Percentiles rank a stretch among this genome's conserved stretches.
Evolutionary conservation across 2,888 invertebrate genomes (phyloP).

Genomic region (Pandemis corylana): DNA sequence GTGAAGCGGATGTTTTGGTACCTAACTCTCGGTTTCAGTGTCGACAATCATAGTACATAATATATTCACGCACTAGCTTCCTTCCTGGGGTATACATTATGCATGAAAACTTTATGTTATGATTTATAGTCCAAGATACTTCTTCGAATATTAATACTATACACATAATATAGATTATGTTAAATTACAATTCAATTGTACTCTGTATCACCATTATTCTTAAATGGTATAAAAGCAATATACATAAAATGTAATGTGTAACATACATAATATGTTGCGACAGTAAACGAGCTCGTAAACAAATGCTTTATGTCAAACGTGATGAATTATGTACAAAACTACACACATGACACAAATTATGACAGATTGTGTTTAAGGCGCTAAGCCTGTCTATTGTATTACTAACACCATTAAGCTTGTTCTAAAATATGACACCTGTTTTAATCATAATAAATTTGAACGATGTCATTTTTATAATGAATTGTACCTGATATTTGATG

Average conservation of each 20-base stretch:
- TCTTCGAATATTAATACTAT: too few relatives aligned
- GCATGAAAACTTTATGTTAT: not conserved
- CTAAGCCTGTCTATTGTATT: slow-evolving; percentile 15
- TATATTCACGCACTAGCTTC: not conserved
- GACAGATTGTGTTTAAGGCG: slow-evolving; percentile 29
- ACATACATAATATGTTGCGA: slow-evolving; percentile 4
- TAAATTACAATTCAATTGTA: not conserved
- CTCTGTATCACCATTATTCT: not conserved
- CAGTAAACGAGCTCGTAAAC: slow-evolving; percentile 28
- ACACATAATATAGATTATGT: not conserved
- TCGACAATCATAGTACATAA: not conserved
- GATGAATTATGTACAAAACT: slow-evolving; percentile 21
- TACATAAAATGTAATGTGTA: not conserved
- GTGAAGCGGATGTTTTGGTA: not conserved
- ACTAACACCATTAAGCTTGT: not conserved
- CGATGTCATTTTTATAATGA: not conserved
- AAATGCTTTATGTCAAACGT: slow-evolving; percentile 29
- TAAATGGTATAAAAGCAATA: slow-evolving; percentile 7
- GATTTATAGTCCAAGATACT: too few relatives aligned
- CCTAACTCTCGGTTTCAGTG: not conserved
- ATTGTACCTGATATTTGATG: not conserved
- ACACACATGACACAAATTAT: slow-evolving; percentile 33
- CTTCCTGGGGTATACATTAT: not conserved
- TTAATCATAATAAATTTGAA: not conserved
- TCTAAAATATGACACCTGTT: not conserved